Percentiles rank a stretch among this genome's conserved stretches.
These are phyloP conservation scores for Aurelia sp. DNA, from an alignment of 30 jellyfish, hydroid and myxozoan genomes.

Conservation along the genomic window DNA sequence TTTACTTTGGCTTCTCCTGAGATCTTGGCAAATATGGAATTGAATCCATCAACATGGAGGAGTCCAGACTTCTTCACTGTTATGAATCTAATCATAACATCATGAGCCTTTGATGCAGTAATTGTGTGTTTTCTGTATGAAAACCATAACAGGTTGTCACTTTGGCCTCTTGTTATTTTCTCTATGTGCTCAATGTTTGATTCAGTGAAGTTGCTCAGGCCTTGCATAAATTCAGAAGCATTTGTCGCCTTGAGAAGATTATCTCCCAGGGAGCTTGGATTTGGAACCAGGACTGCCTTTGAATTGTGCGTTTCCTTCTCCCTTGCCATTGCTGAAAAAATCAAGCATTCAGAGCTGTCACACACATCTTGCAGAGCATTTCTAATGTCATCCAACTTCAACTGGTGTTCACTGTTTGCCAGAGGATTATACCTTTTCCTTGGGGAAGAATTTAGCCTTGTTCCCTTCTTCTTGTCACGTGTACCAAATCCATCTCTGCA, in stretches of 20 bases:
- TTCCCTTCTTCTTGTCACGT: neutral
- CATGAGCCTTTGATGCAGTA: constrained; percentile 53
- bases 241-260: neutral
- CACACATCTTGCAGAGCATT: constrained; percentile 12
- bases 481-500: constrained; percentile 26
- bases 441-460: constrained; percentile 26
- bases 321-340: neutral
- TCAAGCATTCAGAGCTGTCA: constrained; percentile 1
- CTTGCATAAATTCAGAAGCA: neutral
- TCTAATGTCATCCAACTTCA: constrained; percentile 1
- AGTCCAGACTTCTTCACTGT: neutral
- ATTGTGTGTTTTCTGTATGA: constrained; percentile 25
- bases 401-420: constrained; percentile 13
- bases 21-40: neutral
- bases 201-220: neutral
- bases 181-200: constrained; percentile 3
- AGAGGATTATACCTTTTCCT: constrained; percentile 28
- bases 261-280: neutral
- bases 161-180: constrained; percentile 50
- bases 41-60: neutral
- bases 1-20: neutral
- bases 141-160: constrained; percentile 29
- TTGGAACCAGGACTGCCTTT: neutral
- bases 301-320: neutral
- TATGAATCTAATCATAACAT: neutral